Evolutionary conservation across 1,140 invertebrate species (phyloP).

Genomic region (Geopemphigus sp.): DNA sequence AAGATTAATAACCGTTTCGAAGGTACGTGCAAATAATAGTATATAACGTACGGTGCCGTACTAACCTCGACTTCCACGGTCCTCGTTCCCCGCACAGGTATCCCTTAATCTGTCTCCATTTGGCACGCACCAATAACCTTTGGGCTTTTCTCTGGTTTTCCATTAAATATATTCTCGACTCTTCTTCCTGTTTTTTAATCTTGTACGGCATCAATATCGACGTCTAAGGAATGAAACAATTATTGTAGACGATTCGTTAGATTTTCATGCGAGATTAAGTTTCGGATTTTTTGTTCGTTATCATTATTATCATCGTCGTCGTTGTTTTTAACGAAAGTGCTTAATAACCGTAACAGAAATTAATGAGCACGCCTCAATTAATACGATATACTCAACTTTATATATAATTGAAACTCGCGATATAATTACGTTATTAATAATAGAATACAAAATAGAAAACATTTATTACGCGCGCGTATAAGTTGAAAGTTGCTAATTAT

Average conservation of each 20-base stretch:
- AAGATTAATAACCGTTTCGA: too few relatives aligned
- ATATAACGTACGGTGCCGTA: not conserved
- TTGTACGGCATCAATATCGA: conserved; percentile 59
- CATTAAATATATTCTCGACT: conserved; percentile 55
- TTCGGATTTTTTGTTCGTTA: too few relatives aligned
- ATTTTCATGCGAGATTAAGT: too few relatives aligned
- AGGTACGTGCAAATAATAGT: too few relatives aligned
- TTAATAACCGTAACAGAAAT: conserved; percentile 6
- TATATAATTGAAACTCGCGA: too few relatives aligned
- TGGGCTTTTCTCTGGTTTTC: conserved; percentile 56
- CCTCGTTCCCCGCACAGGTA: conserved; percentile 62
- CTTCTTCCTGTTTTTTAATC: conserved; percentile 58
- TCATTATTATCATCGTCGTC: too few relatives aligned
- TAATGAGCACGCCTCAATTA: not conserved
- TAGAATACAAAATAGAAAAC: not conserved
- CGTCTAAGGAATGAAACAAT: not conserved
- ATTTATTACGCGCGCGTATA: not conserved
- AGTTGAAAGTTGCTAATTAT: not conserved
- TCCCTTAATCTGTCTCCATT: conserved; percentile 61
- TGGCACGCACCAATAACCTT: conserved; percentile 57
- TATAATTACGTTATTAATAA: not conserved
- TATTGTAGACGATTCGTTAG: not conserved
- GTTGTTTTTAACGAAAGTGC: conserved; percentile 15
- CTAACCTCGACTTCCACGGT: conserved; percentile 61
- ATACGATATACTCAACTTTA: not conserved